A percentile compares a stretch with the other conserved stretches of the same genome.
These are phyloP conservation scores for Galleria mellonella DNA, from an alignment of 1,140 invertebrate species.

Conservation along the genomic window DNA sequence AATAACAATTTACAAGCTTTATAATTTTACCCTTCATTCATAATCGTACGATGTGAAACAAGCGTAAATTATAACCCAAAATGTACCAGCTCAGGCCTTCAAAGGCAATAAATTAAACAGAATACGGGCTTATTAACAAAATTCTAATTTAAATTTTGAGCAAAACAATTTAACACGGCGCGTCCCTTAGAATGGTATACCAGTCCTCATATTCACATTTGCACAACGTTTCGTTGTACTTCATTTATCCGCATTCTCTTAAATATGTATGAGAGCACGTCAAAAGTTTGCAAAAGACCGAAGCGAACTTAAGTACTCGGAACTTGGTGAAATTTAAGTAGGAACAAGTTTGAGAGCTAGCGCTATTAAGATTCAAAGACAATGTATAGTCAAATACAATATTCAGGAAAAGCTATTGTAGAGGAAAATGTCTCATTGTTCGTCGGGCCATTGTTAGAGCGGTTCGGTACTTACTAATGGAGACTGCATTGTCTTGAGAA, in stretches of 20 bases:
- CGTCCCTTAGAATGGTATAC: too few species aligned
- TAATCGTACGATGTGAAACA: too few species aligned
- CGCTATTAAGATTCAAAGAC: constrained; percentile 43
- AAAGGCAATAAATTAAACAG: constrained; percentile 1
- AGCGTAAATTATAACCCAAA: too few species aligned
- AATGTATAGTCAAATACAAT: constrained; percentile 61
- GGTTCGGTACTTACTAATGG: constrained; percentile 60
- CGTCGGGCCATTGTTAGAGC: constrained; percentile 42
- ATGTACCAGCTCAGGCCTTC: background rate
- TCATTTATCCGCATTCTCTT: constrained; percentile 9
- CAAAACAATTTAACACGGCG: background rate
- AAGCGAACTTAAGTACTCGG: constrained; percentile 31
- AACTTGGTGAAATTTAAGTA: constrained; percentile 38
- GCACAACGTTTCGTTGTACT: background rate
- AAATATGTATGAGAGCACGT: constrained; percentile 47
- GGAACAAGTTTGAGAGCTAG: constrained; percentile 38
- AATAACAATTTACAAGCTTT: too few species aligned
- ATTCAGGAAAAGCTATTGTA: constrained; percentile 66
- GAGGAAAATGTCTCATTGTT: constrained; percentile 62
- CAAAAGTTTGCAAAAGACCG: constrained; percentile 27
- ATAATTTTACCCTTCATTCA: too few species aligned
- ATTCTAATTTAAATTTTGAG: constrained; percentile 1
- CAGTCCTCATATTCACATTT: background rate
- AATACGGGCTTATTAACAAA: background rate
- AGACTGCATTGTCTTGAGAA: constrained; percentile 54